These are phyloP conservation scores for Drosophila flavopinicola DNA, from an alignment of 2,888 invertebrate genomes.

Conservation along the genomic window DNA sequence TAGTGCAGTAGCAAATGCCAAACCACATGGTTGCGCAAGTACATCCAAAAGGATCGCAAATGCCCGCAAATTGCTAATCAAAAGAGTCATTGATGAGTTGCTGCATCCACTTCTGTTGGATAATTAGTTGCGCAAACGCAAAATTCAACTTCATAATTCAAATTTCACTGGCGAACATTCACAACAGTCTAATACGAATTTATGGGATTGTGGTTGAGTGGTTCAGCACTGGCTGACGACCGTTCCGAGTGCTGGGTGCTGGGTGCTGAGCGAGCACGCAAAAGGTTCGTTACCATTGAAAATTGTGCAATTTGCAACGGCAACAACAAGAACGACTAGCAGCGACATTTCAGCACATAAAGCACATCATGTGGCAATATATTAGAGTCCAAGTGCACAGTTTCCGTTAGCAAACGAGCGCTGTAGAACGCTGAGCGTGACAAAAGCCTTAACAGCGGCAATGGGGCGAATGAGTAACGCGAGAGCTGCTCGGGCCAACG, in stretches of 20 bases:
- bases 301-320: constrained; percentile 52
- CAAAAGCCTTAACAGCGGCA: constrained; percentile 29
- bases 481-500: constrained; percentile 12
- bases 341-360: constrained; percentile 51
- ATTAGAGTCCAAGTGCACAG: constrained; percentile 67
- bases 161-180: constrained; percentile 55
- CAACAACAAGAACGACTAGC: constrained; percentile 27
- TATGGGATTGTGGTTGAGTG: constrained; percentile 48
- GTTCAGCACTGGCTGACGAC: constrained; percentile 15
- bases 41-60: too few species aligned
- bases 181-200: constrained; percentile 54
- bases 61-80: constrained; percentile 36
- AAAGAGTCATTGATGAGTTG: constrained; percentile 47
- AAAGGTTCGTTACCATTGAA: constrained; percentile 48
- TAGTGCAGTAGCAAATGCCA: neutral
- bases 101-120: constrained; percentile 20
- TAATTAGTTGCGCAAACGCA: constrained; percentile 46
- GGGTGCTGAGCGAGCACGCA: constrained; percentile 5
- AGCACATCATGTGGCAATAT: constrained; percentile 62
- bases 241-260: constrained; percentile 5
- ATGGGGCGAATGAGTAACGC: constrained; percentile 5
- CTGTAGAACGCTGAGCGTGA: constrained; percentile 15
- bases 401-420: constrained; percentile 56
- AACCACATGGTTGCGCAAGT: neutral
- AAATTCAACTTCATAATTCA: constrained; percentile 62